These are phyloP conservation scores for Artibeus jamaicensis DNA, from an alignment of 2,797 vertebrate species.

Conservation along the genomic window DNA sequence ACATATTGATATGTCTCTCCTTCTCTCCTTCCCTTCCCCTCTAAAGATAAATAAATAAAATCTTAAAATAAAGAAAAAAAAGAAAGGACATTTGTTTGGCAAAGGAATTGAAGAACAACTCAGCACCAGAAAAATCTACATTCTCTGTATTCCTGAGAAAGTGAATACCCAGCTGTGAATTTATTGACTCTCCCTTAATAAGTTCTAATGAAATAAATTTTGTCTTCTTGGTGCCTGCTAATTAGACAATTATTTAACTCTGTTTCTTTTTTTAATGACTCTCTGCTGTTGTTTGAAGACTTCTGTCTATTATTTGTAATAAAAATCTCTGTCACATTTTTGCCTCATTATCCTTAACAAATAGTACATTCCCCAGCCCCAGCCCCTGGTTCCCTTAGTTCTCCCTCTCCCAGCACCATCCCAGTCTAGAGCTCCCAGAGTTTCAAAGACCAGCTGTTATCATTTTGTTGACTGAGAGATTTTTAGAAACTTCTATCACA, in stretches of 20 bases:
- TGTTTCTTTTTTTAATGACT: slow-evolving; percentile 84
- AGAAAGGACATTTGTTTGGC: too few species aligned
- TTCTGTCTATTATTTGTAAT: slow-evolving; percentile 86
- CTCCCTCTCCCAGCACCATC: slow-evolving; percentile 71
- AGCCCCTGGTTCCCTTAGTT: slow-evolving; percentile 39
- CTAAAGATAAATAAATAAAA: too few species aligned
- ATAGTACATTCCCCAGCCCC: slow-evolving; percentile 77
- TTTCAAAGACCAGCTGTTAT: slow-evolving; percentile 88
- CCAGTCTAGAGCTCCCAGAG: slow-evolving; percentile 74
- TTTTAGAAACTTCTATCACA: slow-evolving; percentile 83
- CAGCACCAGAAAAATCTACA: slow-evolving; percentile 73
- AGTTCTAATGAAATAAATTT: slow-evolving; percentile 83
- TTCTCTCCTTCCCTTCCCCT: too few species aligned
- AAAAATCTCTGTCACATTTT: slow-evolving; percentile 87
- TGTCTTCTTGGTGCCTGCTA: slow-evolving; percentile 83
- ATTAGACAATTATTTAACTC: slow-evolving; percentile 90
- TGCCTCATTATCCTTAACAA: slow-evolving; percentile 87
- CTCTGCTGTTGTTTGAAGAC: slow-evolving; percentile 85
- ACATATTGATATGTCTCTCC: too few species aligned
- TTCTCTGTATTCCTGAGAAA: slow-evolving; percentile 69
- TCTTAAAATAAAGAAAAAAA: too few species aligned
- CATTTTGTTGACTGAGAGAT: slow-evolving; percentile 82
- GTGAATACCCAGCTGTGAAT: slow-evolving; percentile 80
- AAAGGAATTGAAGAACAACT: slow-evolving; percentile 70
- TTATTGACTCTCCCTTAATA: slow-evolving; percentile 86